phyloP scores from a whole-genome alignment of 2,888 invertebrate species.

The Bhutanitis thaidina region DNA sequence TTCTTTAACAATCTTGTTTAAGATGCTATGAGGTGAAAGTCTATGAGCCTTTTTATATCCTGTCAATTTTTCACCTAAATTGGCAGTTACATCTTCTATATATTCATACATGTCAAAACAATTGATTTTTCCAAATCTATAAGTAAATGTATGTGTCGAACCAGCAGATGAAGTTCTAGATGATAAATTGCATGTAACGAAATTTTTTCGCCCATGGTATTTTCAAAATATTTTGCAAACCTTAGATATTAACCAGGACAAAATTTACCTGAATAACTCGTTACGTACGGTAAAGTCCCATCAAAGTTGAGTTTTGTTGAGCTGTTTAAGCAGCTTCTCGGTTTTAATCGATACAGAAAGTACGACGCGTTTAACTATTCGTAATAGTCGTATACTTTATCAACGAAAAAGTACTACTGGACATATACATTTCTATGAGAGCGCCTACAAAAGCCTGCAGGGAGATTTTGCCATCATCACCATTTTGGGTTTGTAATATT shows the following conservation, averaged over 20 bases:
- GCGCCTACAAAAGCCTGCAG: too few relatives aligned
- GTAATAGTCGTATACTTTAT: too few relatives aligned
- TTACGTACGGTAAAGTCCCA: too few relatives aligned
- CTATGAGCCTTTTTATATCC: slow-evolving; percentile 63
- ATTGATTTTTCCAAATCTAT: slow-evolving; percentile 81
- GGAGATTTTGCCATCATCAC: too few relatives aligned
- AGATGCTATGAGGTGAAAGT: slow-evolving; percentile 55
- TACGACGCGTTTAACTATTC: too few relatives aligned
- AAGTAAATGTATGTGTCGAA: slow-evolving; percentile 82
- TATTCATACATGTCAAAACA: slow-evolving; percentile 76
- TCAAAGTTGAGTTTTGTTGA: too few relatives aligned
- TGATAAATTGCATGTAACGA: slow-evolving; percentile 82
- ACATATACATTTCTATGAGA: too few relatives aligned
- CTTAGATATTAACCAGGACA: slow-evolving; percentile 82
- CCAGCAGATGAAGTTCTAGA: slow-evolving; percentile 68
- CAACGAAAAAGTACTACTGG: too few relatives aligned
- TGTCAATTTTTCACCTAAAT: slow-evolving; percentile 72
- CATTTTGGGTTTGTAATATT: too few relatives aligned
- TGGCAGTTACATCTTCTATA: slow-evolving; percentile 75
- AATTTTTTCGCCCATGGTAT: slow-evolving; percentile 76
- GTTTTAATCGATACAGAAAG: too few relatives aligned
- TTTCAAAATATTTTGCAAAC: slow-evolving; percentile 80
- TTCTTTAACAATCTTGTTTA: slow-evolving; percentile 63
- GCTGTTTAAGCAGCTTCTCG: too few relatives aligned
- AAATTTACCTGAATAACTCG: too few relatives aligned